These are phyloP conservation scores for Mesoligia furuncula DNA, from an alignment of 2,888 invertebrate species.

Conservation along the genomic window DNA sequence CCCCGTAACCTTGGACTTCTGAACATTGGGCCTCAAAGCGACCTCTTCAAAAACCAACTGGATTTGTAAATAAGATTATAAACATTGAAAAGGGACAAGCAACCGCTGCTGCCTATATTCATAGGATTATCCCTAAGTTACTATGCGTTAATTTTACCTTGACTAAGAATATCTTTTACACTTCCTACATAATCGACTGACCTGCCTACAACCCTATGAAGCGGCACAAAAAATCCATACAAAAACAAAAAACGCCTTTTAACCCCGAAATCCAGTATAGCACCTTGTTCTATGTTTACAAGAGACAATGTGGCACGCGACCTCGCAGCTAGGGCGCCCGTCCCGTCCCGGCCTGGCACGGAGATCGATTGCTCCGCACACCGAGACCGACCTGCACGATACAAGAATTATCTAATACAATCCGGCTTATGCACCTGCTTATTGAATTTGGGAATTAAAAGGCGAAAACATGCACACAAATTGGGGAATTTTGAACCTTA, in stretches of 20 bases:
- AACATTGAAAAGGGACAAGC: not conserved
- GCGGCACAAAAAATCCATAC: constrained; percentile 13
- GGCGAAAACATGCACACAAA: constrained; percentile 9
- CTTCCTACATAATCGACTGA: not conserved
- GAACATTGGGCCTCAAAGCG: not conserved
- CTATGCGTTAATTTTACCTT: not conserved
- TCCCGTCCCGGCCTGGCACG: constrained; percentile 75
- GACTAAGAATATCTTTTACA: not conserved
- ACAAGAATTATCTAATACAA: constrained; percentile 40
- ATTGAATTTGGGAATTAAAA: constrained; percentile 39
- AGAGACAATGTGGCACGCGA: constrained; percentile 61
- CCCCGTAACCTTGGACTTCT: not conserved
- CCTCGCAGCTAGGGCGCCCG: constrained; percentile 63
- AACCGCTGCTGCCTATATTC: not conserved
- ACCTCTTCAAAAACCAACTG: not conserved
- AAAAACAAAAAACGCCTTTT: constrained; percentile 3
- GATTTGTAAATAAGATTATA: no score
- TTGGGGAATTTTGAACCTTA: not conserved
- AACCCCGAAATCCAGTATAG: constrained; percentile 32
- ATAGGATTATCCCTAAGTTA: not conserved
- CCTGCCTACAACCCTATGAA: not conserved
- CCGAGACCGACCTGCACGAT: constrained; percentile 42
- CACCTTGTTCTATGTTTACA: constrained; percentile 88
- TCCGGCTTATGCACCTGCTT: constrained; percentile 55
- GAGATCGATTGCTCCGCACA: constrained; percentile 71